These are phyloP conservation scores for Urocolius indicus DNA, from an alignment of 2,113 vertebrate species.

Conservation along the genomic window DNA sequence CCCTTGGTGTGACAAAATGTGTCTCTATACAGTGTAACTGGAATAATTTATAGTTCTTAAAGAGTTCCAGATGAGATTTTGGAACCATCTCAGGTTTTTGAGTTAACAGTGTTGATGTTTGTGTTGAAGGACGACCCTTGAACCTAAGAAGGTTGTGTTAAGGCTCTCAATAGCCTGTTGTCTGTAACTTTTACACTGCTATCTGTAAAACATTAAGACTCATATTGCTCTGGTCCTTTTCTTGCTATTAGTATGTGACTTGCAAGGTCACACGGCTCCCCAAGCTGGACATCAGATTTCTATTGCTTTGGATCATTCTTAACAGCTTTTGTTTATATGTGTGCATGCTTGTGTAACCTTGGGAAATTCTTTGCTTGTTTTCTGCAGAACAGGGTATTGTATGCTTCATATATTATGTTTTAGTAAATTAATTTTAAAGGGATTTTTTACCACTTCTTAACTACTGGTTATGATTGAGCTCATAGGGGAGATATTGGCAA, in stretches of 20 bases:
- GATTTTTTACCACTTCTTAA: not conserved
- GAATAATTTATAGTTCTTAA: not conserved
- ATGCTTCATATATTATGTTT: not conserved
- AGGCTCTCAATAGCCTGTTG: not conserved
- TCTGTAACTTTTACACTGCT: not conserved
- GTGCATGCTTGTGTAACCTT: not conserved
- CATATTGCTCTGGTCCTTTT: not conserved
- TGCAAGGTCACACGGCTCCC: not conserved
- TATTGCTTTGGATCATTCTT: not conserved
- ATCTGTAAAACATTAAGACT: not conserved
- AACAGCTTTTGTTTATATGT: not conserved
- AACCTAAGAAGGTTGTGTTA: not conserved
- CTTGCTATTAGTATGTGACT: not conserved
- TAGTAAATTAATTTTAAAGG: not conserved
- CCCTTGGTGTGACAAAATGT: not conserved
- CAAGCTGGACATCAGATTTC: not conserved
- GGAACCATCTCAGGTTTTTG: not conserved
- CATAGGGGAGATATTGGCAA: not conserved
- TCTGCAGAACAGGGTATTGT: not conserved
- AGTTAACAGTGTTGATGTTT: constrained; percentile 5
- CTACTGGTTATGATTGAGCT: not conserved
- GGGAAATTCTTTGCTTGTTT: not conserved
- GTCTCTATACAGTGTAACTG: not conserved
- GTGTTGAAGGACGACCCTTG: not conserved
- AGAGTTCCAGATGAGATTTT: constrained; percentile 25